Evolutionary conservation across 2,888 invertebrate species (phyloP).

Genomic region (Leucozona laternaria): DNA sequence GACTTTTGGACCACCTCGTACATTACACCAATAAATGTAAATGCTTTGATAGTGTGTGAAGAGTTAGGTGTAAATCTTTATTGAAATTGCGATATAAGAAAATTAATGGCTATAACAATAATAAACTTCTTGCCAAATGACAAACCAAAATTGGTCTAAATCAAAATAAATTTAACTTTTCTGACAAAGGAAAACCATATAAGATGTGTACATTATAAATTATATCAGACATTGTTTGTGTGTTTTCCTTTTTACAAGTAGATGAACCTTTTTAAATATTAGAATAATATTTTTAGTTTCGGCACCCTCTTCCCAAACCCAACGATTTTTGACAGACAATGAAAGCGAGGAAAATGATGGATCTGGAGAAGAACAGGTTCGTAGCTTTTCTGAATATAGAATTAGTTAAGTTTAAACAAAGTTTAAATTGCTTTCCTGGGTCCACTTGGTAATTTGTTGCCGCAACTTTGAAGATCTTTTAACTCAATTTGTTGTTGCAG

Average conservation of each 20-base stretch:
- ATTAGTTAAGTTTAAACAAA: too few relatives aligned
- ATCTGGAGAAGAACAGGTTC: conserved; percentile 55
- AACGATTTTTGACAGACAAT: conserved; percentile 37
- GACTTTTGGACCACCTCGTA: too few relatives aligned
- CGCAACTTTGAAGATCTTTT: too few relatives aligned
- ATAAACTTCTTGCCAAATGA: not conserved
- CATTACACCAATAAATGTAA: too few relatives aligned
- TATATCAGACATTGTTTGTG: too few relatives aligned
- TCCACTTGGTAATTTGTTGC: too few relatives aligned
- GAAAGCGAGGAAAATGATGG: conserved; percentile 38
- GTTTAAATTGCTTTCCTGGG: too few relatives aligned
- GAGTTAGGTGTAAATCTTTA: too few relatives aligned
- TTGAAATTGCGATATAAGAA: too few relatives aligned
- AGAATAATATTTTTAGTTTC: conserved; percentile 55
- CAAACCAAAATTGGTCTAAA: not conserved
- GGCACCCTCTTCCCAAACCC: conserved; percentile 49
- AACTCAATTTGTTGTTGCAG: too few relatives aligned
- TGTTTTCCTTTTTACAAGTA: not conserved
- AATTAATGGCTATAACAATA: too few relatives aligned
- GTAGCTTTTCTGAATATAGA: conserved; percentile 24
- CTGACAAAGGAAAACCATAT: not conserved
- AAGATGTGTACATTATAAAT: not conserved
- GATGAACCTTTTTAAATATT: not conserved
- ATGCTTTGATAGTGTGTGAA: too few relatives aligned
- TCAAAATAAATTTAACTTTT: not conserved